A percentile compares a stretch with the other conserved stretches of the same genome.
Evolutionary conservation across 1,140 invertebrate species (phyloP).

Genomic region (Macrosteles quadrilineatus): DNA sequence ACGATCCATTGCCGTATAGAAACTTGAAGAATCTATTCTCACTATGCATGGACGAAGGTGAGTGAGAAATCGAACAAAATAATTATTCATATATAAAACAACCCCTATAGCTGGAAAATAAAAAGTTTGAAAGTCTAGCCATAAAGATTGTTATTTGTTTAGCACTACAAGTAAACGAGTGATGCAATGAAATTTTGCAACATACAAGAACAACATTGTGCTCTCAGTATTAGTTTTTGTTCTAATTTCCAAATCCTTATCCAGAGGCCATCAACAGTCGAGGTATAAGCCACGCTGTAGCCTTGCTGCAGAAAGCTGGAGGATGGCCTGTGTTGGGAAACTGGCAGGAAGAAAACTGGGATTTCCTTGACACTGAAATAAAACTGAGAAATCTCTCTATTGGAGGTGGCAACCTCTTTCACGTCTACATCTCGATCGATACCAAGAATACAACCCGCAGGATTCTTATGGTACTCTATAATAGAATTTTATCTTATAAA

Average conservation of each 20-base stretch:
- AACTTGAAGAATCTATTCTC: slow-evolving; percentile 75
- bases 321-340: slow-evolving; percentile 79
- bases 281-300: slow-evolving; percentile 66
- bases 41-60: slow-evolving; percentile 82
- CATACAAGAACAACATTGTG: too few species aligned
- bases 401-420: slow-evolving; percentile 85
- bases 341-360: slow-evolving; percentile 68
- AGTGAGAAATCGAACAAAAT: too few species aligned
- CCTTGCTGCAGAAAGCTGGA: slow-evolving; percentile 72
- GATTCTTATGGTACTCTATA: slow-evolving; percentile 66
- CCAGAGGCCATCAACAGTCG: slow-evolving; percentile 68
- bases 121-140: too few species aligned
- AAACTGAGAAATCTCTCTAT: slow-evolving; percentile 75
- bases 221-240: too few species aligned
- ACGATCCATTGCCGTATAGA: slow-evolving; percentile 70
- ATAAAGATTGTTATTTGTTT: too few species aligned
- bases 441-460: slow-evolving; percentile 82
- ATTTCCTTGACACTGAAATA: slow-evolving; percentile 80
- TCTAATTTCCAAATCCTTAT: too few species aligned
- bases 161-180: too few species aligned
- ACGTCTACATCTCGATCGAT: slow-evolving; percentile 84
- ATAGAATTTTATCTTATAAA: too few species aligned
- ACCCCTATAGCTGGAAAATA: too few species aligned
- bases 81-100: too few species aligned
- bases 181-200: too few species aligned